Evolutionary conservation across 1,140 invertebrate genomes (phyloP).

Genomic region (Megalonaias nervosa): DNA sequence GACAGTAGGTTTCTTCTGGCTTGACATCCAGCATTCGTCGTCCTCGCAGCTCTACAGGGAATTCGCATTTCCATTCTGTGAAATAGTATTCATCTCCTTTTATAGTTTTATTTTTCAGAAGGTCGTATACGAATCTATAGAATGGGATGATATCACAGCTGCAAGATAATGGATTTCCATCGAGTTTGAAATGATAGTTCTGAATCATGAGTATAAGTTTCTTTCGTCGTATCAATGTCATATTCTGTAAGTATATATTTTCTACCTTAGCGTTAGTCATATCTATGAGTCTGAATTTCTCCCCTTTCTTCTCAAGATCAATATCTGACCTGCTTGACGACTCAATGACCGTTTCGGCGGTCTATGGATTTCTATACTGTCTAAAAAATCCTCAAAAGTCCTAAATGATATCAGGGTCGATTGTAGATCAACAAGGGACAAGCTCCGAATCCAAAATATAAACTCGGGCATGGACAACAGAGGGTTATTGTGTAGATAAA

Average conservation of each 20-base stretch:
- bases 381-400: constrained; percentile 32
- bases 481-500: constrained; percentile 45
- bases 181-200: constrained; percentile 46
- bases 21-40: constrained; percentile 28
- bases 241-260: constrained; percentile 21
- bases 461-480: constrained; percentile 40
- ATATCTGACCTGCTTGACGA: constrained; percentile 31
- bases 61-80: constrained; percentile 44
- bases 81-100: constrained; percentile 46
- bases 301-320: constrained; percentile 1
- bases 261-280: constrained; percentile 30
- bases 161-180: constrained; percentile 41
- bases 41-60: constrained; percentile 36
- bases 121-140: constrained; percentile 28
- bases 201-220: constrained; percentile 31
- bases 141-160: constrained; percentile 49
- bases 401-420: constrained; percentile 39
- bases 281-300: constrained; percentile 33
- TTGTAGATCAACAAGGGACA: constrained; percentile 35
- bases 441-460: constrained; percentile 41
- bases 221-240: constrained; percentile 2
- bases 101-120: constrained; percentile 12
- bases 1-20: constrained; percentile 50
- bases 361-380: constrained; percentile 1
- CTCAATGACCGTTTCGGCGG: constrained; percentile 27